These are phyloP conservation scores for Platyscapa corneri DNA, from an alignment of 1,140 invertebrate genomes.

Conservation along the genomic window DNA sequence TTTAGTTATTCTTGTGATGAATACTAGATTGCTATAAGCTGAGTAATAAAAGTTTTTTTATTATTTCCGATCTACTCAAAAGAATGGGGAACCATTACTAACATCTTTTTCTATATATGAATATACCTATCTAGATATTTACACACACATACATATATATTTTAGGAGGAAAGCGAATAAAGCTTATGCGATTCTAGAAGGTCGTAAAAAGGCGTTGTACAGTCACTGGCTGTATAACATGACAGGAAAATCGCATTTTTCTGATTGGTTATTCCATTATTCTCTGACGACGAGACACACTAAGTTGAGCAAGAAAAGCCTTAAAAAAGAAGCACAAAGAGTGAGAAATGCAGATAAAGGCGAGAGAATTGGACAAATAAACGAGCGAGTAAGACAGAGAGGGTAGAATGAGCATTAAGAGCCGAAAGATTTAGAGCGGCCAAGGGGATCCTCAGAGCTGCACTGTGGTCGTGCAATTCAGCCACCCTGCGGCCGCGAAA, in stretches of 20 bases:
- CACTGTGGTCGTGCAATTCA: conserved; percentile 44
- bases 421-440: conserved; percentile 45
- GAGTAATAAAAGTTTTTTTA: neutral
- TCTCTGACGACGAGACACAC: neutral
- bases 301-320: neutral
- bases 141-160: neutral
- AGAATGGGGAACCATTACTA: neutral
- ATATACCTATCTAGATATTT: too few species aligned
- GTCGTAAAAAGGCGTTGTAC: neutral
- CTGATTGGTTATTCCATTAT: conserved; percentile 41
- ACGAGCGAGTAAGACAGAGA: neutral
- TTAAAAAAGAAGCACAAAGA: neutral
- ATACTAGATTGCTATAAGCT: neutral
- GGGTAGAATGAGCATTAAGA: conserved; percentile 10
- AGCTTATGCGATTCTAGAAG: neutral
- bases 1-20: neutral
- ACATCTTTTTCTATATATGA: neutral
- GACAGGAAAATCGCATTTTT: conserved; percentile 31
- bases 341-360: neutral
- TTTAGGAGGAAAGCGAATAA: neutral
- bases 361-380: neutral
- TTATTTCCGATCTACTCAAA: neutral
- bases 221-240: conserved; percentile 52
- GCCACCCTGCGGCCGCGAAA: conserved; percentile 32
- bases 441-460: neutral